A percentile compares a stretch with the other conserved stretches of the same genome.
Evolutionary conservation across 2,797 vertebrate genomes (phyloP).

Genomic region (Chelidonichthys spinosus): DNA sequence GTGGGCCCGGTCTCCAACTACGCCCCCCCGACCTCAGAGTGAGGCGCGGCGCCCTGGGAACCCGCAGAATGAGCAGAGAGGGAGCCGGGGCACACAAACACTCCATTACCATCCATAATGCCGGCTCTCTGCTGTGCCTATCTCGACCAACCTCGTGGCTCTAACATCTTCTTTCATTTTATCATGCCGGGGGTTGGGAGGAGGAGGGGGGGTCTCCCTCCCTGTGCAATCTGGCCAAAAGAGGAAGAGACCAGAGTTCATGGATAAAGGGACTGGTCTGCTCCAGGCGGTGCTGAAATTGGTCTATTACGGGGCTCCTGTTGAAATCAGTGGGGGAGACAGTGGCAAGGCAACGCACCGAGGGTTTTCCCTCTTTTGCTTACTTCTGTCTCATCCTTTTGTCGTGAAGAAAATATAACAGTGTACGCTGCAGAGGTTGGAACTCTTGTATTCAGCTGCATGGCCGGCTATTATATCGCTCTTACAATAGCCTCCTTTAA

Average conservation of each 20-base stretch:
- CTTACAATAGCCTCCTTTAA: slow-evolving; percentile 19
- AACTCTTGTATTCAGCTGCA: background rate
- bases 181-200: slow-evolving; percentile 26
- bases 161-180: slow-evolving; percentile 61
- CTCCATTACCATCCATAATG: slow-evolving; percentile 70
- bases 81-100: slow-evolving; percentile 61
- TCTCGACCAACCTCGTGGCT: slow-evolving; percentile 40
- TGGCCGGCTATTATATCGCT: background rate
- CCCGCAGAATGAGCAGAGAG: slow-evolving; percentile 22
- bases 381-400: slow-evolving; percentile 40
- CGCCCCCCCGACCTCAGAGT: slow-evolving; percentile 68
- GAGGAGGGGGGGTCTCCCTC: slow-evolving; percentile 23
- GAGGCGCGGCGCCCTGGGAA: slow-evolving; percentile 52
- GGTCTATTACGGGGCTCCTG: slow-evolving; percentile 77
- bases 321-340: slow-evolving; percentile 70
- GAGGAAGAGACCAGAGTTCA: slow-evolving; percentile 64
- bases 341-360: slow-evolving; percentile 50
- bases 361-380: slow-evolving; percentile 42
- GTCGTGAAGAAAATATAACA: slow-evolving; percentile 12
- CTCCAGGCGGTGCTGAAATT: slow-evolving; percentile 79
- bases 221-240: slow-evolving; percentile 60
- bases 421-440: background rate
- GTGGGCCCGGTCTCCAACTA: slow-evolving; percentile 20
- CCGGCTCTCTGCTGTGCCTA: slow-evolving; percentile 39
- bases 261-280: slow-evolving; percentile 73